Evolutionary conservation across 2,113 vertebrate genomes (phyloP), one percentile per base, ranked within the genome.

Genomic region (Apus apus): DNA sequence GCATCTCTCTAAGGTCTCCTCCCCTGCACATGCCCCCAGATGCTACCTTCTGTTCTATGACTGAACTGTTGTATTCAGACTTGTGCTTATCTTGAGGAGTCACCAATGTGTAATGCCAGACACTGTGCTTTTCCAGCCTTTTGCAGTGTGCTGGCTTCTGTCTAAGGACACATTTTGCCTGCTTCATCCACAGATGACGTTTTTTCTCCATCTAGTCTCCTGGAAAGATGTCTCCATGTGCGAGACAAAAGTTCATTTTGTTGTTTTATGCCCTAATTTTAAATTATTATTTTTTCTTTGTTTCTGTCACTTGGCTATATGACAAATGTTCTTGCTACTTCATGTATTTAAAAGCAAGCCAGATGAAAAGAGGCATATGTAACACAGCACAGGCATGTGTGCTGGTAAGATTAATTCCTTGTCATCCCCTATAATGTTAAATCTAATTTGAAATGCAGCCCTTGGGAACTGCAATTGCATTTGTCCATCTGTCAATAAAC

Each of bases 401-500:
- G 56, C 46, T 88, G 86, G 89, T 71, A 87, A 92, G 86, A 93
- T 54, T 92, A 93, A 89, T 94, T 96, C 89, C 89, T 84, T 96
- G 95, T 94, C 94, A 96, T 87, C 23, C 8, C 2, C 70, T 81
- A 43, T 81, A 75, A 95, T 3, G 57, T 57, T 93, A 81, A 93
- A 85, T 75, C 89, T 92, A 84, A 85, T 89, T 71, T 95, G 89
- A 96, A 93, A 36, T 78, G 56, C 57, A 75, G 34, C 95, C 84
- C 94, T 50, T 91, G 95, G 86, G 95, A 89, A 73, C 45, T 65
- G 48, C 53, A 91, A 64, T 89, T 93, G 20, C 36, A 22, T 87
- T 85, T 86, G 80, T 78, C 93, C 95, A 93, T 96, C 91, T 97
- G 95, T 96, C 89, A 87, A 84, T 93, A 81, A 71, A 84, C 53